Evolutionary conservation across 2,888 invertebrate genomes (phyloP).

Genomic region (Cartodere bifasciata): DNA sequence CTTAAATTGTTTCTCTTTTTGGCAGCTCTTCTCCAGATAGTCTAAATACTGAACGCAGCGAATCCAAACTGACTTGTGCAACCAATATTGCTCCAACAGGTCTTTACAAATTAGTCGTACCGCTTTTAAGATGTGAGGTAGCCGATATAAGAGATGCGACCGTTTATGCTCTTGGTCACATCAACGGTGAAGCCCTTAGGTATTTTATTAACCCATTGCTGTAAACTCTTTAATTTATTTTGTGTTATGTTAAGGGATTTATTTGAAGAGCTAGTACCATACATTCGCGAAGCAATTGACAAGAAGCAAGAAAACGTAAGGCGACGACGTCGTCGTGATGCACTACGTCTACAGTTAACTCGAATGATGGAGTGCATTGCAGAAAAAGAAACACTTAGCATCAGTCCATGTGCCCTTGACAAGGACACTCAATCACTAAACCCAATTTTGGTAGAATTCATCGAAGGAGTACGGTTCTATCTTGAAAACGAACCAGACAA

Average conservation of each 20-base stretch:
- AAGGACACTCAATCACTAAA: slow-evolving; percentile 71
- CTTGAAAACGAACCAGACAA: slow-evolving; percentile 91
- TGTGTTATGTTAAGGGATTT: slow-evolving; percentile 56
- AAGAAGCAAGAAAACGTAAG: slow-evolving; percentile 96
- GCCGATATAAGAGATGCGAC: slow-evolving; percentile 90
- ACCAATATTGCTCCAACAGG: slow-evolving; percentile 68
- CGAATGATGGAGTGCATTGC: slow-evolving; percentile 86
- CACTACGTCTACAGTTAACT: slow-evolving; percentile 81
- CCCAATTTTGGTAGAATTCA: slow-evolving; percentile 82
- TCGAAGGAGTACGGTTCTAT: slow-evolving; percentile 85
- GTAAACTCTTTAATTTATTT: neutral
- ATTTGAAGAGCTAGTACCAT: slow-evolving; percentile 86
- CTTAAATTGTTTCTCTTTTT: slow-evolving; percentile 24
- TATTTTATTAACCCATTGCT: slow-evolving; percentile 30
- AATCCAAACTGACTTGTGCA: slow-evolving; percentile 45
- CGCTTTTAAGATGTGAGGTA: slow-evolving; percentile 84
- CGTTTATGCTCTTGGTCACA: slow-evolving; percentile 86
- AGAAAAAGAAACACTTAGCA: slow-evolving; percentile 79
- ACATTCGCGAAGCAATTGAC: slow-evolving; percentile 92
- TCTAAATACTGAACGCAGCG: slow-evolving; percentile 68
- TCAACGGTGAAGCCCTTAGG: slow-evolving; percentile 91
- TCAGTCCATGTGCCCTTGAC: slow-evolving; percentile 74
- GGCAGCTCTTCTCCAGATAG: slow-evolving; percentile 84
- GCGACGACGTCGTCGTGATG: slow-evolving; percentile 78
- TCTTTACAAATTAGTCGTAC: slow-evolving; percentile 86